Conservation (phyloP, 2,888 invertebrate species). For the Aleiodes alternator region DNA sequence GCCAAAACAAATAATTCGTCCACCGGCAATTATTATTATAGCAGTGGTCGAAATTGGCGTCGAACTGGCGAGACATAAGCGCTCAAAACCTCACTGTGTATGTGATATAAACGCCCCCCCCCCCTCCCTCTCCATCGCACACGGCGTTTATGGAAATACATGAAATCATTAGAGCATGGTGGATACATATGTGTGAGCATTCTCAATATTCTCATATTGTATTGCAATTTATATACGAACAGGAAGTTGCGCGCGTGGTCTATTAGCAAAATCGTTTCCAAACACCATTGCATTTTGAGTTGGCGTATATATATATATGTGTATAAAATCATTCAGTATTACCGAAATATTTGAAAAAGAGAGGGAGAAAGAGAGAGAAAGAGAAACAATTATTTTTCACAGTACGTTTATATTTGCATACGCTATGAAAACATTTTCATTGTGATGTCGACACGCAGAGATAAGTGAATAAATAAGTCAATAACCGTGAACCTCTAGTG, state of each 20-base stretch:
- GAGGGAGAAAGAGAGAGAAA: too few relatives aligned
- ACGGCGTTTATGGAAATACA: neutral
- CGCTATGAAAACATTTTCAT: too few relatives aligned
- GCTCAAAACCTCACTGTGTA: neutral
- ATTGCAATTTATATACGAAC: conserved; percentile 26
- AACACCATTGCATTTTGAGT: conserved; percentile 28
- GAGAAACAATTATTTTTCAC: neutral
- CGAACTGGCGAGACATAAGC: conserved; percentile 41
- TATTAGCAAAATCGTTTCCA: conserved; percentile 44
- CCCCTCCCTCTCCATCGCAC: too few relatives aligned
- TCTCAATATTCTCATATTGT: conserved; percentile 16
- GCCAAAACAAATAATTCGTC: conserved; percentile 43
- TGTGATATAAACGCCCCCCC: too few relatives aligned
- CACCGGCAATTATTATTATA: conserved; percentile 41
- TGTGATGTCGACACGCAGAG: too few relatives aligned
- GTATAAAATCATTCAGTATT: neutral
- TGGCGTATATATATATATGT: neutral
- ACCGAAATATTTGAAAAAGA: conserved; percentile 1
- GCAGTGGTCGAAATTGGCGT: conserved; percentile 40
- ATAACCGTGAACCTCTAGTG: too few relatives aligned
- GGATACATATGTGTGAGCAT: conserved; percentile 11
- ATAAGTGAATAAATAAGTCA: too few relatives aligned
- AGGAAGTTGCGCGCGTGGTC: conserved; percentile 40
- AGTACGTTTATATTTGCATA: neutral
- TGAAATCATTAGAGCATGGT: conserved; percentile 13